Percentiles rank a stretch among this genome's conserved stretches.
Conservation (phyloP, 1,140 invertebrate genomes). For the Drosophila rufa region DNA sequence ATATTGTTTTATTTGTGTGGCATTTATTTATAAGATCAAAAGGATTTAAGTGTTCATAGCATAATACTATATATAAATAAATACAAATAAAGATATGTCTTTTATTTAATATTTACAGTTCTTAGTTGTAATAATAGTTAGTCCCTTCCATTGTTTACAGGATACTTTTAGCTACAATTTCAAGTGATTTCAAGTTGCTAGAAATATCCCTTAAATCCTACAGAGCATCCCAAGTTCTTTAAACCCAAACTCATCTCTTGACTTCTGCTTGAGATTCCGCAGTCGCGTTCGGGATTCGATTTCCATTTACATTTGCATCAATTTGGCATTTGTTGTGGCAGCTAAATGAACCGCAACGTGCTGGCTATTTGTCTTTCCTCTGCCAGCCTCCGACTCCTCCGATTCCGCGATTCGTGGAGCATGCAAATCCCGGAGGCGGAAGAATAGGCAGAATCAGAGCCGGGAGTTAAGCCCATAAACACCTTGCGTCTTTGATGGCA, state of each 20-base stretch:
- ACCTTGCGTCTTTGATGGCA: conserved; percentile 68
- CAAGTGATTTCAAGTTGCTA: background rate
- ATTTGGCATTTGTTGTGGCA: conserved; percentile 67
- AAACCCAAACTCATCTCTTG: conserved; percentile 13
- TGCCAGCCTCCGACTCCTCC: background rate
- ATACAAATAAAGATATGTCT: background rate
- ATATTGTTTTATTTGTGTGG: background rate
- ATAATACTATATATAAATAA: background rate
- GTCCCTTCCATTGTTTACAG: no score
- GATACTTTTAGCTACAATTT: background rate
- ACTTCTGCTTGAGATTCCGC: conserved; percentile 41
- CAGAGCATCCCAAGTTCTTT: conserved; percentile 13
- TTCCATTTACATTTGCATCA: conserved; percentile 73
- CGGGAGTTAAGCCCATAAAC: conserved; percentile 67
- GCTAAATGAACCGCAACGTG: conserved; percentile 66
- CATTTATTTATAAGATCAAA: background rate
- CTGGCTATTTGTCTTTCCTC: conserved; percentile 54
- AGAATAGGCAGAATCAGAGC: conserved; percentile 27
- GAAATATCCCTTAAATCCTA: background rate
- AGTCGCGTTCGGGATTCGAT: conserved; percentile 51
- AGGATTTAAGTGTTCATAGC: background rate
- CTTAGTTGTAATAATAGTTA: background rate
- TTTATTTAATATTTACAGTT: background rate
- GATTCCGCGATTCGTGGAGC: conserved; percentile 44
- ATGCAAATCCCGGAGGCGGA: conserved; percentile 61